Base-by-base conservation (phyloP, 2,888 invertebrate species). In the Campaea margaritaria region DNA sequence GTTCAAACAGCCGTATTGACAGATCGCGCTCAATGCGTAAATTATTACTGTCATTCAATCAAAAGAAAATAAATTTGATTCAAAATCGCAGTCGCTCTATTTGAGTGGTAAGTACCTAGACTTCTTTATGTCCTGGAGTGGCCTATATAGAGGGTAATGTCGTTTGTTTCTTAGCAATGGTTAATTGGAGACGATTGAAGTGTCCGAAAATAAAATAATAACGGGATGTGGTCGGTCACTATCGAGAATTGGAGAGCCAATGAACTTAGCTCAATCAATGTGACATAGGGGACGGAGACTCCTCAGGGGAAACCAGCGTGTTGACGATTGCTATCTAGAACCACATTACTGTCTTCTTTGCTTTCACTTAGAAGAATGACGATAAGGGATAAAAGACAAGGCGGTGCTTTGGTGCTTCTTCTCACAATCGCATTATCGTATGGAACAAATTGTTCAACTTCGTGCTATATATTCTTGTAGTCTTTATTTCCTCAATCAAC, bases 61-160 rank as follows among this genome's bases (percentile, higher is more conserved):
- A 47, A 60, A 60, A 55, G n/a, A 44, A 34, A 44, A 49, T 59
- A 47, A 50, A 48, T 55, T 55, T 41, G 49, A 54, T 48, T 49
- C 46, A 49, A 34, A 28, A 39, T 10, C 48, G 14, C 27, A 60
- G 49, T 7, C 14, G 21, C 3, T 41, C 45, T 44, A 11, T 42
- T 42, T 15, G 28, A 36, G 16, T 27, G 7, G 50, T n/a, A n/a
- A n/a, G n/a, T n/a, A n/a, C n/a, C n/a, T 51, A 43, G 46, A 51
- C 55, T 50, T 50, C 46, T 60, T 50, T 50, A 55, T 55, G 50
- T 55, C 55, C 51, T 51, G 34, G 47, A 39, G 15, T 49, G 53
- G 44, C 50, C 55, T 51, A 55, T 55, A 47, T 42, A 38, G 55
- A 38, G 60, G 49, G 28, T 28, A 55, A 34, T 31, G 46, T 31